Evolutionary conservation across 2,888 invertebrate species (phyloP).

Genomic region (Byasa hedistus): DNA sequence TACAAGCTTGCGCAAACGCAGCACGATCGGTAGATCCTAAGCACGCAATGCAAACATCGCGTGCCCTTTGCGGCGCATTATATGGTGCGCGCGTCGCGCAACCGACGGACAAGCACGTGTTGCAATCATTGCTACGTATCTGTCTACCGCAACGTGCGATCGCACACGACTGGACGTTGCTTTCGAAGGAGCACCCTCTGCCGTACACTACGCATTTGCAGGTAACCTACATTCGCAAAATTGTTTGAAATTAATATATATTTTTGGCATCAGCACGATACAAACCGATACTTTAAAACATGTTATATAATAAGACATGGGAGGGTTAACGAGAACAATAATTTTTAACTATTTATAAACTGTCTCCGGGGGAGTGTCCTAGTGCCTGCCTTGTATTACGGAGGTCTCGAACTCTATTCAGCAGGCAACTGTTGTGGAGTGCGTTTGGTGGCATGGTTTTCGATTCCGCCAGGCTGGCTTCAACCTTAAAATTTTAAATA

Average conservation of each 20-base stretch:
- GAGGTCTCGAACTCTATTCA: too few relatives aligned
- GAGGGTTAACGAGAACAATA: too few relatives aligned
- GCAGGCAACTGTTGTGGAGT: too few relatives aligned
- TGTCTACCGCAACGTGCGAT: slow-evolving; percentile 39
- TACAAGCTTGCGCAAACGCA: slow-evolving; percentile 45
- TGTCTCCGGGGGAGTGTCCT: too few relatives aligned
- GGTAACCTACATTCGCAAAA: slow-evolving; percentile 37
- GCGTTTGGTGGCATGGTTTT: too few relatives aligned
- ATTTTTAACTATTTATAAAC: too few relatives aligned
- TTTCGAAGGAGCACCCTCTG: slow-evolving; percentile 41
- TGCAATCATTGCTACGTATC: slow-evolving; percentile 43
- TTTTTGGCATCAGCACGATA: background rate
- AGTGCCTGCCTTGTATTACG: too few relatives aligned
- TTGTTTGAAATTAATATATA: background rate
- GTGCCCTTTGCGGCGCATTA: slow-evolving; percentile 49
- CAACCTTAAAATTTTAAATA: too few relatives aligned
- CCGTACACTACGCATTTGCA: slow-evolving; percentile 44
- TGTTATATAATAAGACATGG: too few relatives aligned
- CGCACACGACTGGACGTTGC: slow-evolving; percentile 41
- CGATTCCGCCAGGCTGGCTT: too few relatives aligned
- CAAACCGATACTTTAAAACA: background rate
- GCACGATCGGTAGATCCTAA: slow-evolving; percentile 34
- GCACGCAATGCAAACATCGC: slow-evolving; percentile 37
- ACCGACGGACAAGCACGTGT: slow-evolving; percentile 48
- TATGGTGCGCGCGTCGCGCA: slow-evolving; percentile 59